phyloP scores from a whole-genome alignment of 2,888 invertebrate species.

The Ormyrus nitidulus region DNA sequence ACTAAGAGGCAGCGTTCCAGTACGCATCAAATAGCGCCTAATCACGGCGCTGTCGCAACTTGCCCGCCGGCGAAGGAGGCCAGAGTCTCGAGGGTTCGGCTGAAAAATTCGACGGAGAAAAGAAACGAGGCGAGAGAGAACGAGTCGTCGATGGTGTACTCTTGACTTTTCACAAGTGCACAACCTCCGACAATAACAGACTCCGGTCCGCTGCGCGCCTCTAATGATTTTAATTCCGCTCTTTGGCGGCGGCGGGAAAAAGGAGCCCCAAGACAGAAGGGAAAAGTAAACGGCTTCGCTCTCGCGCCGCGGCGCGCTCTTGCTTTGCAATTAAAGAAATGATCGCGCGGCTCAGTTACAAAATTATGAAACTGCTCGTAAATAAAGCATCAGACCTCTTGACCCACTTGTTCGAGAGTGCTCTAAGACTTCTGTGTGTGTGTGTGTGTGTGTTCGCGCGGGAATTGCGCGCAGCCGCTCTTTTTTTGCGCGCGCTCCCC shows the following conservation, averaged over 20 bases:
- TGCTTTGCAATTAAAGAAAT: slow-evolving; percentile 52
- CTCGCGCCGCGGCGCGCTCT: slow-evolving; percentile 1
- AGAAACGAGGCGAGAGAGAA: neutral
- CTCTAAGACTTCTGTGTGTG: too few relatives aligned
- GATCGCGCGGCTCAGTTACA: slow-evolving; percentile 42
- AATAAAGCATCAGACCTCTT: slow-evolving; percentile 53
- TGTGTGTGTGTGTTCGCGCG: too few relatives aligned
- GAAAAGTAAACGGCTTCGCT: slow-evolving; percentile 28
- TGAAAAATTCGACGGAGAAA: neutral
- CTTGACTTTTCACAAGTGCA: neutral
- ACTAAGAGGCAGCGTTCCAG: too few relatives aligned
- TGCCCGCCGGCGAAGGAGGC: slow-evolving; percentile 5
- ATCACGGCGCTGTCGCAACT: neutral
- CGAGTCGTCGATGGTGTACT: neutral
- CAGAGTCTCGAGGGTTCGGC: slow-evolving; percentile 5
- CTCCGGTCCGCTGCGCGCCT: neutral
- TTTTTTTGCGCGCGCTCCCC: too few relatives aligned
- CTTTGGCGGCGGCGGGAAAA: slow-evolving; percentile 17
- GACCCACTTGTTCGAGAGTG: slow-evolving; percentile 38
- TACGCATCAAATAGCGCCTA: too few relatives aligned
- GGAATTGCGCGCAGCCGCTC: too few relatives aligned
- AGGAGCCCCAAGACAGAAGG: neutral
- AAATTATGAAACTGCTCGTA: slow-evolving; percentile 55
- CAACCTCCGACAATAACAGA: neutral
- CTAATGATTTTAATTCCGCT: slow-evolving; percentile 37